Evolutionary conservation across 2,797 vertebrate genomes (phyloP), one percentile per base, ranked within the genome.

Genomic region (Lateolabrax maculatus): DNA sequence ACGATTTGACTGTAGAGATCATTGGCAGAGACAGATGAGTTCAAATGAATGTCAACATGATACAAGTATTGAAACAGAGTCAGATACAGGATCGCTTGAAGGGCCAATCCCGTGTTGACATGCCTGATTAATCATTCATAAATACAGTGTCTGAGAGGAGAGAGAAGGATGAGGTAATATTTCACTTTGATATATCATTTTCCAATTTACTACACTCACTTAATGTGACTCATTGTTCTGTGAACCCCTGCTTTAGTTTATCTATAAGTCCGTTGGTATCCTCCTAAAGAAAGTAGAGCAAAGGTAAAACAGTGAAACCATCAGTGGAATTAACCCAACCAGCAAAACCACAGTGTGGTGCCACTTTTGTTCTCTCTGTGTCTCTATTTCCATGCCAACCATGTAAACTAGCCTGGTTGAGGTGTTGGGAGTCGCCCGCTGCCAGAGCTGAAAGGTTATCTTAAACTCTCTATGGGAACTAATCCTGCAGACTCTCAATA

Each of bases 371-470:
- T 80, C 68, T 80, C 68, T 55, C 44, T 66, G 66, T 46, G 34
- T 84, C 39, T 39, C 27, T 49, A 70, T 90, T 79, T 75, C 86
- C 75, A 82, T 84, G 82, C 62, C 77, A 82, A 80, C 84, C 57
- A 34, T 23, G 3, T 67, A 77, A 80, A 80, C 61, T 16, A 5
- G 62, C 31, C 65, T 68, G 51, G 64, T 29, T 36, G 49, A 84
- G 41, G 27, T 73, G 55, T 67, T 80, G 81, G 78, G 77, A 80
- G 85, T 84, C 81, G 58, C 81, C 44, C 77, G 68, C 60, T 48
- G 77, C 70, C 58, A 71, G 79, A 77, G 62, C 64, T 79, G 41
- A 57, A 77, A 77, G 77, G 81, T 87, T 89, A 93, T 92, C 88
- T 80, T 75, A 25, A 88, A 70, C 46, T 71, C 58, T 70, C 62